Evolutionary conservation across 2,888 invertebrate species (phyloP).

Genomic region (Caenorhabditis afra): DNA sequence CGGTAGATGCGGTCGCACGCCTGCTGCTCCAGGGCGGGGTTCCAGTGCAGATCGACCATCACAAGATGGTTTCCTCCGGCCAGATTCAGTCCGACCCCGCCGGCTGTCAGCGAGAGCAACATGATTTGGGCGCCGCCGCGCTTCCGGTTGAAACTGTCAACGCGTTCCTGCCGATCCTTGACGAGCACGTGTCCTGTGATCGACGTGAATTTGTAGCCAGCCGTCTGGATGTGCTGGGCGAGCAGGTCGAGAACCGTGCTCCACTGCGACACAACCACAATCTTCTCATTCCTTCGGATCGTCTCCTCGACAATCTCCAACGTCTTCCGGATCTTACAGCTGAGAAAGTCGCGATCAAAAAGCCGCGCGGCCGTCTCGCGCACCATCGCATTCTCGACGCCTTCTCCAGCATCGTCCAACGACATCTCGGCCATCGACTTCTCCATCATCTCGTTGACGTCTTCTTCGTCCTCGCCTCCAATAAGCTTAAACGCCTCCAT

Average conservation of each 20-base stretch:
- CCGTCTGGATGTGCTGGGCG: conserved; percentile 84
- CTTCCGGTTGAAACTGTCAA: conserved; percentile 86
- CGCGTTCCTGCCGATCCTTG: conserved; percentile 79
- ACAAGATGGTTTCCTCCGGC: conserved; percentile 93
- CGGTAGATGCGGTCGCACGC: conserved; percentile 94
- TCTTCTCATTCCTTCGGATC: conserved; percentile 58
- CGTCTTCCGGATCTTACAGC: conserved; percentile 52
- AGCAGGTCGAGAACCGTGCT: conserved; percentile 88
- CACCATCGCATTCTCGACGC: neutral
- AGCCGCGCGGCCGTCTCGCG: conserved; percentile 57
- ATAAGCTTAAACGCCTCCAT: conserved; percentile 74
- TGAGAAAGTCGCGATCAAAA: conserved; percentile 62
- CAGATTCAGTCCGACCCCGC: conserved; percentile 94
- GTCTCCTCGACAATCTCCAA: conserved; percentile 59
- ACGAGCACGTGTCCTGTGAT: conserved; percentile 87
- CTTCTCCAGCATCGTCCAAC: conserved; percentile 43
- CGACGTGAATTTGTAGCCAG: conserved; percentile 82
- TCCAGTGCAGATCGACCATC: conserved; percentile 93
- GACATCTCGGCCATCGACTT: conserved; percentile 69
- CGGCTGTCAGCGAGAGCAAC: conserved; percentile 91
- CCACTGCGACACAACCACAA: conserved; percentile 93
- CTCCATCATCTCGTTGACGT: conserved; percentile 60
- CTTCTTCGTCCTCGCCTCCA: conserved; percentile 61
- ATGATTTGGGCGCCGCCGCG: conserved; percentile 84
- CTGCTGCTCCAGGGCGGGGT: conserved; percentile 94